A percentile compares a stretch with the other conserved stretches of the same genome.
Evolutionary conservation across 2,888 invertebrate species (phyloP).

Genomic region (Mactromeris polynyma): DNA sequence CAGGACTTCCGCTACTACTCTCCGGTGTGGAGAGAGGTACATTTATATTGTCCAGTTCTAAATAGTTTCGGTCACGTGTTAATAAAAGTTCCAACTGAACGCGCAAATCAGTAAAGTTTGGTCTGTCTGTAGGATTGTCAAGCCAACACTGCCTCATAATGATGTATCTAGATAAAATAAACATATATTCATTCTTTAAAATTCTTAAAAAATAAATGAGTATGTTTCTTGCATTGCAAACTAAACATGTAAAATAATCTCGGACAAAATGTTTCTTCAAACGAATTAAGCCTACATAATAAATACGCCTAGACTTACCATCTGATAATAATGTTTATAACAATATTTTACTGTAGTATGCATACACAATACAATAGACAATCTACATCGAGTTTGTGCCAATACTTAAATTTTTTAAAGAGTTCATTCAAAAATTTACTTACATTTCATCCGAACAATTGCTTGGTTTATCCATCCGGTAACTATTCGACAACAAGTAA

Average conservation of each 20-base stretch:
- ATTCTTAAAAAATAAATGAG: no score
- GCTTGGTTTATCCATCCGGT: conserved; percentile 85
- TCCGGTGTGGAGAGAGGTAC: conserved; percentile 82
- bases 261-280: no score
- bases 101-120: conserved; percentile 83
- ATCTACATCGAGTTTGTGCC: no score
- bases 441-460: conserved; percentile 86
- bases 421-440: conserved; percentile 75
- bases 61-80: conserved; percentile 82
- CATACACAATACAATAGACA: no score
- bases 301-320: no score
- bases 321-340: no score
- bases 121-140: conserved; percentile 82
- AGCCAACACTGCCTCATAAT: conserved; percentile 86
- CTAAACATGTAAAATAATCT: no score
- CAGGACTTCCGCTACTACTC: conserved; percentile 77
- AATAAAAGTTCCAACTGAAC: conserved; percentile 83
- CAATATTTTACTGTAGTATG: no score
- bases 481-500: conserved; percentile 83
- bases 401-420: no score
- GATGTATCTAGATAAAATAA: conserved; percentile 78
- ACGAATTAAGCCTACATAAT: no score
- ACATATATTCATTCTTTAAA: no score
- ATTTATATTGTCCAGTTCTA: conserved; percentile 85
- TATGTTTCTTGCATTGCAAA: no score